phyloP scores from a whole-genome alignment of 2,888 invertebrate genomes.

The Rotaria magnacalcarata region DNA sequence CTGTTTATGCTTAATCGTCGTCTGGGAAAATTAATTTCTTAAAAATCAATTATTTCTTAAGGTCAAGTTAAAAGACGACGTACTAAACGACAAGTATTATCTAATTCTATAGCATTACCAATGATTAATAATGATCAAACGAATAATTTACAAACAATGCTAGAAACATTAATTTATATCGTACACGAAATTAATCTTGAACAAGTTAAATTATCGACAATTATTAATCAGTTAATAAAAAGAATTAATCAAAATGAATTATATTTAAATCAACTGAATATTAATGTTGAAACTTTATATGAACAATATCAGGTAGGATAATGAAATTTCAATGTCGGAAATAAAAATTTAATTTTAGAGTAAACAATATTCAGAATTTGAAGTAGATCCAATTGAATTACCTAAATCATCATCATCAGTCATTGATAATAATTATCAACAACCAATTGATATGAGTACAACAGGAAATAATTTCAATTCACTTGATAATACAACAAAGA shows the following conservation, averaged over 20 bases:
- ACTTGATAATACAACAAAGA: background rate
- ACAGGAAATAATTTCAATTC: background rate
- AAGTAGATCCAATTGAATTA: background rate
- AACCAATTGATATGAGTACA: background rate
- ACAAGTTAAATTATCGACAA: background rate
- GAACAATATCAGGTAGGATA: background rate
- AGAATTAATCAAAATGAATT: slow-evolving; percentile 15
- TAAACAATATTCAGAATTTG: background rate
- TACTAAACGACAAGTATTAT: background rate
- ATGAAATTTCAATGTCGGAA: background rate
- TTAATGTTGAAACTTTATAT: slow-evolving; percentile 4
- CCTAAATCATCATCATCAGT: background rate
- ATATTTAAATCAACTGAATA: slow-evolving; percentile 20
- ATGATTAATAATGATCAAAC: background rate
- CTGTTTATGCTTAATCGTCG: background rate
- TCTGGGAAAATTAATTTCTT: too few relatives aligned
- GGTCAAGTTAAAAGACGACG: background rate
- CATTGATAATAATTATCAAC: background rate
- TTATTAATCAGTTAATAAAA: background rate
- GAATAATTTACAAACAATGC: background rate
- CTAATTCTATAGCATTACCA: background rate
- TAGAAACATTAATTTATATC: slow-evolving; percentile 11
- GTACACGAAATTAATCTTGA: slow-evolving; percentile 13
- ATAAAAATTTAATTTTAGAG: background rate
- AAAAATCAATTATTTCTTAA: background rate